These are phyloP conservation scores for Galbula dea DNA, from an alignment of 2,113 vertebrate species.

Conservation along the genomic window DNA sequence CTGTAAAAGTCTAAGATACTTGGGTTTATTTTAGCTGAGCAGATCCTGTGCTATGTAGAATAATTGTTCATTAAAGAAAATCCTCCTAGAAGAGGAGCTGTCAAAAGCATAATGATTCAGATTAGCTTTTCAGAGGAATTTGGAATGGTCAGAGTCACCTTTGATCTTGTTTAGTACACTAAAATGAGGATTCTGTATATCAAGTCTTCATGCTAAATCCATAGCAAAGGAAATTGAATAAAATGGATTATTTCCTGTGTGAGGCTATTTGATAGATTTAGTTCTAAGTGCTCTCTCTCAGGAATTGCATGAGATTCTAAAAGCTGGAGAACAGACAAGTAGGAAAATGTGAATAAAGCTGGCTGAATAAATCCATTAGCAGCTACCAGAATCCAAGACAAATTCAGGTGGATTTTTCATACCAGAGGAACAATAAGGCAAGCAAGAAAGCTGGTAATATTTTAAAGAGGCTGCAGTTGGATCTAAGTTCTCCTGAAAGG, in stretches of 20 bases:
- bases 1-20: conserved; percentile 8
- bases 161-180: conserved; percentile 57
- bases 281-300: conserved; percentile 3
- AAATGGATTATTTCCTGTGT: conserved; percentile 43
- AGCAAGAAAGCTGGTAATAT: background rate
- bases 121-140: conserved; percentile 54
- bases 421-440: background rate
- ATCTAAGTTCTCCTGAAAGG: background rate
- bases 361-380: background rate
- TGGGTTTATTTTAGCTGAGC: background rate
- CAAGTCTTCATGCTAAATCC: background rate
- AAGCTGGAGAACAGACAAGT: background rate
- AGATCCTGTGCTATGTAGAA: conserved; percentile 13
- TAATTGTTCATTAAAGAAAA: conserved; percentile 47
- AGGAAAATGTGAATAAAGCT: background rate
- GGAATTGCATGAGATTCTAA: background rate
- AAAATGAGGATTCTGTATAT: conserved; percentile 29
- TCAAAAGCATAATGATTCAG: conserved; percentile 43
- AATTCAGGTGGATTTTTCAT: background rate
- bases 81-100: background rate
- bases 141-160: conserved; percentile 24
- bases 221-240: conserved; percentile 13
- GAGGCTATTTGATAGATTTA: conserved; percentile 15
- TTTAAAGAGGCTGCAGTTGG: background rate
- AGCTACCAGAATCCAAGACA: background rate